Evolutionary conservation across 1,140 invertebrate genomes (phyloP).

Genomic region (Sinella curviseta): DNA sequence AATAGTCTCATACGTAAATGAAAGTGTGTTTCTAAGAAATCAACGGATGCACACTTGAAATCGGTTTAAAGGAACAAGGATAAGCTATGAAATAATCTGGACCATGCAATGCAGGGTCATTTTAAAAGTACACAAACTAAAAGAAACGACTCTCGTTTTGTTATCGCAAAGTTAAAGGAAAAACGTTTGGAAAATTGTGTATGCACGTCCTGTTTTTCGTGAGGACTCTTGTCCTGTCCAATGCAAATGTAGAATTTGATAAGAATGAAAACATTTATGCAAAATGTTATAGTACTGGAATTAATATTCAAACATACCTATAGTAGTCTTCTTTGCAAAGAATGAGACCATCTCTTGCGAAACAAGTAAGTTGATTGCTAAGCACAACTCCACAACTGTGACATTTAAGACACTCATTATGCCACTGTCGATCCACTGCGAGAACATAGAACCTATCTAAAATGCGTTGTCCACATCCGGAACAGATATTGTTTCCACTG

Average conservation of each 20-base stretch:
- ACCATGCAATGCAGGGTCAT: not conserved
- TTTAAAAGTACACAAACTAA: not conserved
- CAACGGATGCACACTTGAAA: not conserved
- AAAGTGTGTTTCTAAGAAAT: not conserved
- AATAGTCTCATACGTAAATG: no score
- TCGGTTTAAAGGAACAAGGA: not conserved
- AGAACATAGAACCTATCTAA: conserved; percentile 84
- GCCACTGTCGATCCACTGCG: conserved; percentile 86
- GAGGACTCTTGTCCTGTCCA: no score
- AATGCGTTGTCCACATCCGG: conserved; percentile 80
- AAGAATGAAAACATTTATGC: not conserved
- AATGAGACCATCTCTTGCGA: conserved; percentile 88
- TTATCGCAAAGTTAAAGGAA: not conserved
- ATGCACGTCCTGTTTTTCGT: not conserved
- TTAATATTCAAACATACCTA: conserved; percentile 76
- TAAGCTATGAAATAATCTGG: not conserved
- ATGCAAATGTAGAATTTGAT: no score
- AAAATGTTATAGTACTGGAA: not conserved
- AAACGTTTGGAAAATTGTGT: not conserved
- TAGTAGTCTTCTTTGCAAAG: conserved; percentile 98
- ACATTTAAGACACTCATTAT: conserved; percentile 81
- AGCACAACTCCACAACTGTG: conserved; percentile 80
- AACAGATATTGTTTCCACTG: conserved; percentile 62
- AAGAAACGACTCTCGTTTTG: not conserved
- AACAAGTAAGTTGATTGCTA: conserved; percentile 89